Evolutionary conservation across 2,888 invertebrate genomes (phyloP).

Genomic region (Rhagonycha fulva): DNA sequence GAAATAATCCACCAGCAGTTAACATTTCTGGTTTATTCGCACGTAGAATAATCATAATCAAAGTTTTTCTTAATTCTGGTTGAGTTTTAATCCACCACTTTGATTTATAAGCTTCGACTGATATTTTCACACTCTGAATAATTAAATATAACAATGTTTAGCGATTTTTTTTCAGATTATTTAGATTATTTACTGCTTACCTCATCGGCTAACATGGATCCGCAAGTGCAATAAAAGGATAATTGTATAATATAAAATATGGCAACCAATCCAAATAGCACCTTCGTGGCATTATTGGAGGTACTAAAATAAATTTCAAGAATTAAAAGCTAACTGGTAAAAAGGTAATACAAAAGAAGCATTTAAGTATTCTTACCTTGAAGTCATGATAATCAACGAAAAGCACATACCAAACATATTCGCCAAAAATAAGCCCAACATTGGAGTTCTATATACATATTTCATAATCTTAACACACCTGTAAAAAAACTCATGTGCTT

Average conservation of each 20-base stretch:
- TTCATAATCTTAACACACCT: background rate
- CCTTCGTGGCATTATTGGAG: background rate
- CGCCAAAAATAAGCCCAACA: background rate
- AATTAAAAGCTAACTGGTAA: background rate
- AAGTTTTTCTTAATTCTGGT: background rate
- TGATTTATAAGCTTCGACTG: background rate
- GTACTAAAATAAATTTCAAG: background rate
- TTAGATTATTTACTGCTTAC: background rate
- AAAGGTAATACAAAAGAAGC: background rate
- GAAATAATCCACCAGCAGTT: background rate
- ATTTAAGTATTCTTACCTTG: background rate
- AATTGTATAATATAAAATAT: background rate
- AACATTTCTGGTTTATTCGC: background rate
- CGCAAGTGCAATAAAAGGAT: background rate
- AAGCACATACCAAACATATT: background rate
- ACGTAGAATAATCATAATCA: background rate
- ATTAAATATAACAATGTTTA: background rate
- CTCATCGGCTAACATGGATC: background rate
- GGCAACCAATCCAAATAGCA: background rate
- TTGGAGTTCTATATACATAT: background rate
- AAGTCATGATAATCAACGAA: background rate
- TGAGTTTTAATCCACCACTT: background rate
- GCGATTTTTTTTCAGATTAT: background rate
- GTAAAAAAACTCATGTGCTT: background rate
- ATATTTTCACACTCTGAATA: background rate